Base-by-base conservation (phyloP, 2,888 invertebrate species). In the Allolobophora icterica region DNA sequence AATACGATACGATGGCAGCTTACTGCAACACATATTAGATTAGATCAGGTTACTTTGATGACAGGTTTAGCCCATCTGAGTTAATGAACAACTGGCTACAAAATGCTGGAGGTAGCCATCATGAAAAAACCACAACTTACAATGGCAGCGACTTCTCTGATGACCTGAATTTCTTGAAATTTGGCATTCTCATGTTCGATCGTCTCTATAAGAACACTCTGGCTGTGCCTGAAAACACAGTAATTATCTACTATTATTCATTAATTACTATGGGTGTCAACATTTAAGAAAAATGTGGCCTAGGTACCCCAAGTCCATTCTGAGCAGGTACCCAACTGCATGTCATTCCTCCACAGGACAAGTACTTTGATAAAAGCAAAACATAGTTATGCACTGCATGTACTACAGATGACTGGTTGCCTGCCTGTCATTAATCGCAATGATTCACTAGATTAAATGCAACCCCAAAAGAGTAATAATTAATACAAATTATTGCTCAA, bases 101-200 rank as follows among this genome's bases (percentile, higher is more conserved):
- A 17, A n/a, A 11, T 24, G 24, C 24, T 8, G 8, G 8, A 24
- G 52, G 52, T 24, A 24, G 52, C 21, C 52, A 52, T 24, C 21
- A 52, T 8, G 1, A 71, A 71, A 35, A 34, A 38, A 34, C 19
- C 2, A 35, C 35, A 87, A 87, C 87, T 24, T 87, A 87, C 87
- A 87, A 87, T 87, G 87, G 34, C 87, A 42, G 52, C 87, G 30
- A 95, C 93, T 84, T 94, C 92, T 90, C 92, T 93, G 91, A 94
- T 92, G 21, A 94, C 92, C 33, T 93, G 92, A 89, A 94, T 94
- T 24, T 95, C 95, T 34, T 90, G 89, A 92, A 95, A 95, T 92
- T 95, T 95, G 40, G 93, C 91, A 92, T 94, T 95, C 93, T 95
- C 95, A 92, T 95, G 95, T 92, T 94, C 94, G 40, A 95, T 92